phyloP scores from a whole-genome alignment of 2,797 vertebrate species.

The Peromyscus attwateri region DNA sequence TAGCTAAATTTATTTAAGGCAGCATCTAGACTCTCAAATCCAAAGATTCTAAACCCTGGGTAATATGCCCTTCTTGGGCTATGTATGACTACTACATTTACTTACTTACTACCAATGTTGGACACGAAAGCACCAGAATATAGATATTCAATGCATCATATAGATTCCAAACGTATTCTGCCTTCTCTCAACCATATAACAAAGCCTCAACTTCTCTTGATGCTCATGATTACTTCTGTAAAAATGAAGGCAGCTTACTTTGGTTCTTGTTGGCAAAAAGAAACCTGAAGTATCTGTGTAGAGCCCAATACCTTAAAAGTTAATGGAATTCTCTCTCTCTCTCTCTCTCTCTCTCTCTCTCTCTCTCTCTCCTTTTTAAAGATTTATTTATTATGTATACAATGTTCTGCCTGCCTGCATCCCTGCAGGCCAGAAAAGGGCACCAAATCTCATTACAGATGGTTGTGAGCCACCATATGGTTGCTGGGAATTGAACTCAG shows the following conservation, averaged over 20 bases:
- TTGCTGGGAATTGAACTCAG: no score
- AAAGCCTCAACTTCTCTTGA: not conserved
- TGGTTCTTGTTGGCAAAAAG: conserved; percentile 8
- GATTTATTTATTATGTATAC: no score
- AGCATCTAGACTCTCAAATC: not conserved
- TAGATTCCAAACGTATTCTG: not conserved
- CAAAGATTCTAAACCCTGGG: not conserved
- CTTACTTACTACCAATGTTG: not conserved
- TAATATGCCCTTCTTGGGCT: not conserved
- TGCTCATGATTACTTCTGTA: not conserved
- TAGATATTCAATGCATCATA: not conserved
- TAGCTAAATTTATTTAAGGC: not conserved
- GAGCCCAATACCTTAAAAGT: not conserved
- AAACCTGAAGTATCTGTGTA: not conserved
- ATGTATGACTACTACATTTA: not conserved
- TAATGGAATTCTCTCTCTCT: not conserved
- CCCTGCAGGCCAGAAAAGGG: no score
- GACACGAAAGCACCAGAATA: not conserved
- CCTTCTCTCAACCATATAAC: not conserved
- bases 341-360: no score
- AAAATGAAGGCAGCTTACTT: not conserved
- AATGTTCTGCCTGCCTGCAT: no score
- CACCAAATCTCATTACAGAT: no score
- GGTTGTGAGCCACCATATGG: no score
- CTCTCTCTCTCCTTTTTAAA: no score